Evolutionary conservation across 1,140 invertebrate genomes (phyloP).

Genomic region (Branchinecta lindahli): DNA sequence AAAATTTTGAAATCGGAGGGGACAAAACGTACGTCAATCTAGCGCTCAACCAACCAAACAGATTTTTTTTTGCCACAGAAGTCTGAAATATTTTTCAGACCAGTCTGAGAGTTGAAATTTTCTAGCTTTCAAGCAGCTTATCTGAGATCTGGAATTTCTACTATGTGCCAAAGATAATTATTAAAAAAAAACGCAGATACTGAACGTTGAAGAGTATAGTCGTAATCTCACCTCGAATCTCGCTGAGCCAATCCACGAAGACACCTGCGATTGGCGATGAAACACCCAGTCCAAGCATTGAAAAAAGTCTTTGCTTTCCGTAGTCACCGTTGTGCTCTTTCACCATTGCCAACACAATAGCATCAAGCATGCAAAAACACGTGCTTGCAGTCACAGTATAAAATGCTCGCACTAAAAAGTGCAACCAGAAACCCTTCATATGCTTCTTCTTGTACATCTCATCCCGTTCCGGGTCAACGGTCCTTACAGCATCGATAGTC

Average conservation of each 20-base stretch:
- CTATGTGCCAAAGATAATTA: too few species aligned
- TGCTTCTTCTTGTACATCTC: slow-evolving; percentile 45
- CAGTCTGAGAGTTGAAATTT: too few species aligned
- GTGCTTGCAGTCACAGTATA: slow-evolving; percentile 55
- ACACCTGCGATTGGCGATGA: slow-evolving; percentile 62
- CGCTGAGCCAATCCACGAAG: slow-evolving; percentile 48
- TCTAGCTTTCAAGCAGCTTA: too few species aligned
- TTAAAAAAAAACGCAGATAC: too few species aligned
- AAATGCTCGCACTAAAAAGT: slow-evolving; percentile 55
- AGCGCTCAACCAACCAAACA: too few species aligned
- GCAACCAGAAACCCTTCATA: slow-evolving; percentile 56
- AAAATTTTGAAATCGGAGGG: too few species aligned
- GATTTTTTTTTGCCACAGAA: too few species aligned
- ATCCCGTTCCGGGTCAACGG: background rate
- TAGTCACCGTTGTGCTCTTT: slow-evolving; percentile 61
- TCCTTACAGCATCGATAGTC: too few species aligned
- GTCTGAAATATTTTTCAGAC: too few species aligned
- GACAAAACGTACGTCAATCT: too few species aligned
- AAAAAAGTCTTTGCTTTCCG: slow-evolving; percentile 57
- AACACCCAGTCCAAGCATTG: slow-evolving; percentile 58
- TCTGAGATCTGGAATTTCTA: too few species aligned
- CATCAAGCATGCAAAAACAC: slow-evolving; percentile 61
- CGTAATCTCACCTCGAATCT: slow-evolving; percentile 16
- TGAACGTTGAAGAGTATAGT: too few species aligned
- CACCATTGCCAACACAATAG: slow-evolving; percentile 59